Conservation (phyloP, 2,113 vertebrate genomes). For the Cebus imitator region DNA sequence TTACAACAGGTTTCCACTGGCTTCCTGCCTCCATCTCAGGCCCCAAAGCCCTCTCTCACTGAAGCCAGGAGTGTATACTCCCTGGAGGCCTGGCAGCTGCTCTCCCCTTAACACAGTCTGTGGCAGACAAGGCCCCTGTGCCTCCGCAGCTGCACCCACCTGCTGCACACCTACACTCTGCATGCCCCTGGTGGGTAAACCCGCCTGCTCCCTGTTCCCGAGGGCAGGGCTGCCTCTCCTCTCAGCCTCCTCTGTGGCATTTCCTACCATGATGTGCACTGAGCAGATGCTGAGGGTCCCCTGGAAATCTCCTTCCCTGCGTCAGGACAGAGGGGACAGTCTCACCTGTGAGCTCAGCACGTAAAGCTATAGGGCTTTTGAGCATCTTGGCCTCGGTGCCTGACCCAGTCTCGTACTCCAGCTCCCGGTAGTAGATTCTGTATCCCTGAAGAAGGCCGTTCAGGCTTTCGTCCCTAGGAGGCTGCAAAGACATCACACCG, state of each 20-base stretch:
- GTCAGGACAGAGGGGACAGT: fast-evolving
- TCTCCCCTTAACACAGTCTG: neutral
- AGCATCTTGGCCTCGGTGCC: slow-evolving; percentile 81
- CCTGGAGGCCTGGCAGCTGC: neutral
- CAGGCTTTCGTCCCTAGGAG: slow-evolving; percentile 87
- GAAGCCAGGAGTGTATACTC: fast-evolving
- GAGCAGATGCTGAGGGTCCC: fast-evolving
- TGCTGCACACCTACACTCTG: neutral
- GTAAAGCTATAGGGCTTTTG: slow-evolving; percentile 83
- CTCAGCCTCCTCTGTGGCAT: fast-evolving
- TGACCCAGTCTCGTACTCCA: slow-evolving; percentile 84
- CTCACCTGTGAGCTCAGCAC: slow-evolving; percentile 88
- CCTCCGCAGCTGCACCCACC: neutral
- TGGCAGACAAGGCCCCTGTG: neutral
- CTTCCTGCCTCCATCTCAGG: neutral
- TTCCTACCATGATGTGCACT: neutral
- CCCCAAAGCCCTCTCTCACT: neutral
- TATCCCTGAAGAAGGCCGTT: slow-evolving; percentile 94
- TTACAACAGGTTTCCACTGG: neutral
- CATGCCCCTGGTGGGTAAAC: neutral
- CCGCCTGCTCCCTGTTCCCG: fast-evolving
- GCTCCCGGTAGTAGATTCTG: slow-evolving; percentile 94
- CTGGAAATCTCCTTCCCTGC: no score
- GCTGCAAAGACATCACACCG: slow-evolving; percentile 79
- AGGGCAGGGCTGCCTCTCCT: fast-evolving